Evolutionary conservation across 1,140 invertebrate species (phyloP).

Genomic region (Vanessa tameamea): DNA sequence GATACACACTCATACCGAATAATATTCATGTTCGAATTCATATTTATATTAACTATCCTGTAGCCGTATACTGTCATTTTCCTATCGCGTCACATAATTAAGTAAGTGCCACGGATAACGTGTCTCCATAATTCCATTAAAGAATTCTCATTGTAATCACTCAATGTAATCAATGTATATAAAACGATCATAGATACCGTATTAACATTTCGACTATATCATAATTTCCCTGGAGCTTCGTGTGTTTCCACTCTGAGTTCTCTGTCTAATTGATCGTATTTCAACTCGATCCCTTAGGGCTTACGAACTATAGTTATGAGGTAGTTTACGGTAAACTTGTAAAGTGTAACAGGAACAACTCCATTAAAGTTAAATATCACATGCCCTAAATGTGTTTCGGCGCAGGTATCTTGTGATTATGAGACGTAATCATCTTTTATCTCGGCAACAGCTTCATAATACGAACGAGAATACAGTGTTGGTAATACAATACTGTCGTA

Average conservation of each 20-base stretch:
- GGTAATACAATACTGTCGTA: too few species aligned
- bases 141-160: slow-evolving; percentile 12
- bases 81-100: background rate
- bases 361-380: slow-evolving; percentile 52
- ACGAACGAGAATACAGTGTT: background rate
- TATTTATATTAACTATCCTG: background rate
- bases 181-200: slow-evolving; percentile 29
- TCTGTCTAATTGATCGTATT: slow-evolving; percentile 65
- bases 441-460: background rate
- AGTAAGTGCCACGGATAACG: slow-evolving; percentile 1
- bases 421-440: slow-evolving; percentile 9
- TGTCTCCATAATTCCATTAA: slow-evolving; percentile 2
- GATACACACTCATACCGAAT: too few species aligned
- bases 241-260: slow-evolving; percentile 38
- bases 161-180: slow-evolving; percentile 16
- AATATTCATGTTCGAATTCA: background rate
- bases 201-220: slow-evolving; percentile 39
- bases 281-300: slow-evolving; percentile 47
- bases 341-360: slow-evolving; percentile 45
- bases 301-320: slow-evolving; percentile 49
- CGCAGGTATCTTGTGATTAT: slow-evolving; percentile 37
- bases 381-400: slow-evolving; percentile 37
- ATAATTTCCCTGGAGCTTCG: slow-evolving; percentile 58
- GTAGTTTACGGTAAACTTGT: slow-evolving; percentile 41
- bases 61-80: background rate